Conservation (phyloP, 2,113 vertebrate genomes). For the Etia nguti region DNA sequence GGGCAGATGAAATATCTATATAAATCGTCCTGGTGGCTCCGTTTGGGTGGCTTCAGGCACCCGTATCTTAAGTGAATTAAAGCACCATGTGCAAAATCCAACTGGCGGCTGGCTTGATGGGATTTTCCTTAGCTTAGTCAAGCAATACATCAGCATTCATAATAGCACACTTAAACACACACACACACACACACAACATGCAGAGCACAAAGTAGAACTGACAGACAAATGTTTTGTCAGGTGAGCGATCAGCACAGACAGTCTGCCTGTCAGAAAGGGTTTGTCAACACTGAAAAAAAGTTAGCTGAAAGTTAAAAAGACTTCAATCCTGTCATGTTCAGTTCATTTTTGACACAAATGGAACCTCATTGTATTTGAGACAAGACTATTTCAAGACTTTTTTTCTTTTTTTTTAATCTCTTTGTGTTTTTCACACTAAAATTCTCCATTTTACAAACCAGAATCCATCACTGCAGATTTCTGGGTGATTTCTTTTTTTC, state of each 20-base stretch:
- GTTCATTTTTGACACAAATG: background rate
- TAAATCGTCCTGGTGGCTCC: background rate
- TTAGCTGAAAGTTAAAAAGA: background rate
- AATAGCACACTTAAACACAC: background rate
- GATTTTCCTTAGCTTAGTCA: background rate
- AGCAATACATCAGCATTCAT: background rate
- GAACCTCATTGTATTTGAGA: background rate
- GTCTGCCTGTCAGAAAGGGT: background rate
- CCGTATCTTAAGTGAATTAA: background rate
- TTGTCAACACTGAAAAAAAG: background rate
- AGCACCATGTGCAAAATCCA: background rate
- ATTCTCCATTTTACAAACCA: background rate
- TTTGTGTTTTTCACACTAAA: background rate
- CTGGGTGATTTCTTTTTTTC: background rate
- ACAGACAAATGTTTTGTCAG: background rate
- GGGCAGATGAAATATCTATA: background rate
- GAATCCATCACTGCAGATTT: background rate
- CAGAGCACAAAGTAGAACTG: background rate
- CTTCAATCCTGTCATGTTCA: background rate
- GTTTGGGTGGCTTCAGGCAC: background rate
- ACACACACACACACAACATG: background rate
- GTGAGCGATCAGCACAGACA: background rate
- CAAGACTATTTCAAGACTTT: background rate
- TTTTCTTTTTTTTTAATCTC: background rate
- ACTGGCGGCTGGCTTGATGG: background rate